Percentiles rank a stretch among this genome's conserved stretches.
Conservation (phyloP, 2,888 invertebrate species). For the Scelioninae gen. 1 region DNA sequence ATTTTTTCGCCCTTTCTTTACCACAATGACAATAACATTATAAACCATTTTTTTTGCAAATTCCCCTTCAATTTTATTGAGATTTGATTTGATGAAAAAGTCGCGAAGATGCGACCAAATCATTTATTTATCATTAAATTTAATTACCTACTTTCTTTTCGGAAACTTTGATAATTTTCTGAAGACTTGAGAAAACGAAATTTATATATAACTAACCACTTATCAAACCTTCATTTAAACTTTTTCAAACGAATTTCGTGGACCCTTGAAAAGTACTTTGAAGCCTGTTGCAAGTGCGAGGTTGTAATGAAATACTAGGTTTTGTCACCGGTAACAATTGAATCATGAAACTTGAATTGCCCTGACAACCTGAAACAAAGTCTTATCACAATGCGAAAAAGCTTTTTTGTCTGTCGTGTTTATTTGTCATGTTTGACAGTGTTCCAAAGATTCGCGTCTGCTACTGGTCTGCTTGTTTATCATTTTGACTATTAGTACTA, state of each 20-base stretch:
- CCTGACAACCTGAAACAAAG: background rate
- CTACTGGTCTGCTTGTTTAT: too few species aligned
- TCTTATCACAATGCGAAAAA: background rate
- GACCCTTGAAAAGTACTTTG: conserved; percentile 12
- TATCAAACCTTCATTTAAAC: conserved; percentile 38
- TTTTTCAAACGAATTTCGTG: conserved; percentile 35
- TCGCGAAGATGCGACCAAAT: too few species aligned
- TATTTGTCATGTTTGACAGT: too few species aligned
- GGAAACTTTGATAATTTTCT: conserved; percentile 9
- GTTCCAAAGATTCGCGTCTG: too few species aligned
- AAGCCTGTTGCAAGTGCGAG: conserved; percentile 6
- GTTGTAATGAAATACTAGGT: conserved; percentile 36
- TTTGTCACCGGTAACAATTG: conserved; percentile 38
- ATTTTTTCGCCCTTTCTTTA: too few species aligned
- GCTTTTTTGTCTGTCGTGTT: background rate
- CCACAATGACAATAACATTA: too few species aligned
- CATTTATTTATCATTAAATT: conserved; percentile 20
- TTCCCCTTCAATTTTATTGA: background rate
- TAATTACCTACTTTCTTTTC: background rate
- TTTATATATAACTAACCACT: conserved; percentile 20
- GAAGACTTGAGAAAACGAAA: conserved; percentile 10
- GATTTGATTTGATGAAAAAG: too few species aligned
- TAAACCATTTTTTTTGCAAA: too few species aligned
- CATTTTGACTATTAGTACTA: background rate
- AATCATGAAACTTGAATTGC: conserved; percentile 19